Evolutionary conservation across 1,140 invertebrate species (phyloP).

Genomic region (Drosophila biarmipes): DNA sequence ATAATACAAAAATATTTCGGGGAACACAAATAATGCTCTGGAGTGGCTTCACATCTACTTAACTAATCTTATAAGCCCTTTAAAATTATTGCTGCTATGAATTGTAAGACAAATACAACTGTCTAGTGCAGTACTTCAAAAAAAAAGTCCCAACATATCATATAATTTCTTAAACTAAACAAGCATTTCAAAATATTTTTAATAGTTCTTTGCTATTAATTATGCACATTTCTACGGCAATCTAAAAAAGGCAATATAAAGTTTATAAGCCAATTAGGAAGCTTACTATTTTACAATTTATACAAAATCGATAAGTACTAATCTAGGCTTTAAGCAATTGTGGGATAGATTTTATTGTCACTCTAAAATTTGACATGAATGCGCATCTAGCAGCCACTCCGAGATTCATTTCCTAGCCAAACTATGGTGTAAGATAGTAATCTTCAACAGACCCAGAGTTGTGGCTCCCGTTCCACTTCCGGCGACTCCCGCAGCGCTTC

Average conservation of each 20-base stretch:
- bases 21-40: neutral
- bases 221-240: too few relatives aligned
- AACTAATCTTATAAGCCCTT: too few relatives aligned
- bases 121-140: too few relatives aligned
- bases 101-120: too few relatives aligned
- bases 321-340: neutral
- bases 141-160: too few relatives aligned
- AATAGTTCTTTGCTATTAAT: too few relatives aligned
- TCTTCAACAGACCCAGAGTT: slow-evolving; percentile 60
- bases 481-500: slow-evolving; percentile 3
- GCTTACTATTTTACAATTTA: neutral
- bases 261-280: neutral
- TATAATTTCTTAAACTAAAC: too few relatives aligned
- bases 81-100: too few relatives aligned
- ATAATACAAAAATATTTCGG: neutral
- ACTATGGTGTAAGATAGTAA: slow-evolving; percentile 52
- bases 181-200: too few relatives aligned
- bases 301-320: neutral
- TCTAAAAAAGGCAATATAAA: neutral
- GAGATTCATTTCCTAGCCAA: slow-evolving; percentile 16
- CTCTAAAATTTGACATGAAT: slow-evolving; percentile 32
- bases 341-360: slow-evolving; percentile 23
- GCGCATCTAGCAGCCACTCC: slow-evolving; percentile 11
- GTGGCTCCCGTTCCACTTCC: slow-evolving; percentile 23
- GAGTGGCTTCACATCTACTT: neutral